A percentile compares a stretch with the other conserved stretches of the same genome.
These are phyloP conservation scores for Leuciscus waleckii DNA, from an alignment of 2,797 vertebrate genomes.

Conservation along the genomic window DNA sequence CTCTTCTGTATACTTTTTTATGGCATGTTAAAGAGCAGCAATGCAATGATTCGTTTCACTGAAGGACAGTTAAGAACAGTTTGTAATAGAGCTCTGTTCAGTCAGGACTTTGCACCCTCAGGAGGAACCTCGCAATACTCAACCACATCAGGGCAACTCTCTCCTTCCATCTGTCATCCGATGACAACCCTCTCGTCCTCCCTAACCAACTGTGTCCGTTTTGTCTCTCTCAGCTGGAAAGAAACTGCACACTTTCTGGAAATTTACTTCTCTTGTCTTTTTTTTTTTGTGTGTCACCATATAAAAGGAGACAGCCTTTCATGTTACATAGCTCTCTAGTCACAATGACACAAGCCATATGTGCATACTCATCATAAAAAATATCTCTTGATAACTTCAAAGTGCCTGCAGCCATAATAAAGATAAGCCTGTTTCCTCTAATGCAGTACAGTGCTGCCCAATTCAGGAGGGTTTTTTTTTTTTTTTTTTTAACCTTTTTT, in stretches of 20 bases:
- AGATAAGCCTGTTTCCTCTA: constrained; percentile 58
- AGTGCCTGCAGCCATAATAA: constrained; percentile 59
- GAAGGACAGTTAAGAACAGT: constrained; percentile 34
- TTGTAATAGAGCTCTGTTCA: constrained; percentile 33
- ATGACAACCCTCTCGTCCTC: constrained; percentile 54
- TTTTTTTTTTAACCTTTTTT: too few relatives aligned
- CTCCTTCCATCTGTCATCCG: constrained; percentile 55
- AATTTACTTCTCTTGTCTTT: constrained; percentile 16
- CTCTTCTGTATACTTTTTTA: constrained; percentile 38
- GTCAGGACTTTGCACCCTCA: constrained; percentile 51
- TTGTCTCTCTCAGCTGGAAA: constrained; percentile 55
- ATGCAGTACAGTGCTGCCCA: constrained; percentile 50
- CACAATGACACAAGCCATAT: constrained; percentile 61
- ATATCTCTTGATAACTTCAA: constrained; percentile 57
- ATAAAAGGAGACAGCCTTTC: constrained; percentile 52
- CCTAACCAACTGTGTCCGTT: constrained; percentile 52
- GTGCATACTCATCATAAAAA: constrained; percentile 64
- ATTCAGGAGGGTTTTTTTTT: constrained; percentile 31
- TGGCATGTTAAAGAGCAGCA: constrained; percentile 53
- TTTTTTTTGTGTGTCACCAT: constrained; percentile 5
- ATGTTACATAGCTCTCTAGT: constrained; percentile 50
- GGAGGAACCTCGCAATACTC: constrained; percentile 54
- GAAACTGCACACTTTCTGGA: constrained; percentile 35
- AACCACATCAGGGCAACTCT: constrained; percentile 48
- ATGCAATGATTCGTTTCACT: constrained; percentile 43